A percentile compares a stretch with the other conserved stretches of the same genome.
Conservation (phyloP, 2,797 vertebrate genomes). For the Crocidura indochinensis region DNA sequence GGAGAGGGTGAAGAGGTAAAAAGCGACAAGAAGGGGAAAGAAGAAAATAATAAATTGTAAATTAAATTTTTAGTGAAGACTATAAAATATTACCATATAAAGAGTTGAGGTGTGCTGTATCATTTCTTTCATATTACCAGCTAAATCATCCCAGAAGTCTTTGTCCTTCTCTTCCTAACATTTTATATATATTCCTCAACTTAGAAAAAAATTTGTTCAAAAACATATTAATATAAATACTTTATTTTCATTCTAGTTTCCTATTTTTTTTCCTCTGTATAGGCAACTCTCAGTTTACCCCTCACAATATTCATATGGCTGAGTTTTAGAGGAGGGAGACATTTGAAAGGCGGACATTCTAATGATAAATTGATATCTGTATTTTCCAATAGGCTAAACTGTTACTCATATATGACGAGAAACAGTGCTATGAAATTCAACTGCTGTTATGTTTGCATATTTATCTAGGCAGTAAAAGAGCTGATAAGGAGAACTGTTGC, state of each 20-base stretch:
- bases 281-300: not conserved
- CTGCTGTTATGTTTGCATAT: slow-evolving; percentile 4
- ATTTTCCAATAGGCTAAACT: slow-evolving; percentile 11
- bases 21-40: not conserved
- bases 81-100: not conserved
- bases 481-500: not conserved
- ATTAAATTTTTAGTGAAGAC: not conserved
- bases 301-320: not conserved
- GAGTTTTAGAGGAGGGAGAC: not conserved
- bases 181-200: not conserved
- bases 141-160: slow-evolving; percentile 16
- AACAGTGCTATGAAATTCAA: not conserved
- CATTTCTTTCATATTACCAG: slow-evolving; percentile 34
- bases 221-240: not conserved
- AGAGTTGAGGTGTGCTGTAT: not conserved
- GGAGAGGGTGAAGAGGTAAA: not conserved
- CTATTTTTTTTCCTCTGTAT: not conserved
- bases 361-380: not conserved
- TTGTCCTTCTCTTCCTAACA: not conserved
- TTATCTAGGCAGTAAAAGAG: not conserved
- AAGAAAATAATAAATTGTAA: not conserved
- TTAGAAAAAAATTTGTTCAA: not conserved
- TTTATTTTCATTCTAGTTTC: not conserved
- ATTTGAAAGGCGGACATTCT: not conserved
- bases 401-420: not conserved